Percentiles rank a stretch among this genome's conserved stretches.
Evolutionary conservation across 2,888 invertebrate species (phyloP).

Genomic region (Aethes cnicana): DNA sequence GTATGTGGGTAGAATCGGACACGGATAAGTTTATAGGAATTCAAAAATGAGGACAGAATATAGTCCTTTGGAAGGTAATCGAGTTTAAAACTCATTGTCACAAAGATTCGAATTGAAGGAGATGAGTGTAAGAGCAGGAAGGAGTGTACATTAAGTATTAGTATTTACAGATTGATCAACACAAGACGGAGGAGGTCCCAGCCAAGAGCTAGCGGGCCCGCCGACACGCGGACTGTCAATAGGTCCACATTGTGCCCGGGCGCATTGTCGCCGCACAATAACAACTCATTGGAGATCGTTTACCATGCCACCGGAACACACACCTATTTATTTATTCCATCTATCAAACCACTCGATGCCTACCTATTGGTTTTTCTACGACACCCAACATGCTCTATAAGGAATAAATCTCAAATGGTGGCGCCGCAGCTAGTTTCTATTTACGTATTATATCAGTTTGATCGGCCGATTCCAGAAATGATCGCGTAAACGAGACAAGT

Average conservation of each 20-base stretch:
- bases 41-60: no score
- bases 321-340: conserved; percentile 37
- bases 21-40: no score
- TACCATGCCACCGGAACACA: conserved; percentile 45
- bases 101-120: no score
- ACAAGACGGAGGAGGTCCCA: background rate
- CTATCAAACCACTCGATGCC: conserved; percentile 26
- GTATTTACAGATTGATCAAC: no score
- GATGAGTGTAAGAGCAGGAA: no score
- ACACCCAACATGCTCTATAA: background rate
- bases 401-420: background rate
- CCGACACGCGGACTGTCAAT: conserved; percentile 53
- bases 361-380: conserved; percentile 11
- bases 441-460: conserved; percentile 16
- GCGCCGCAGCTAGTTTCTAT: conserved; percentile 19
- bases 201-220: conserved; percentile 2
- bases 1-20: no score
- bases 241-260: conserved; percentile 50
- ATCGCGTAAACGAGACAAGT: background rate
- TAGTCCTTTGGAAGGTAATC: no score
- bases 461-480: conserved; percentile 1
- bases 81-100: no score
- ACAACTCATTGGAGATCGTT: conserved; percentile 51
- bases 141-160: no score
- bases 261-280: conserved; percentile 60